Percentiles rank a stretch among this genome's conserved stretches.
Evolutionary conservation across 2,797 vertebrate species (phyloP).

Genomic region (Propithecus perrieri): DNA sequence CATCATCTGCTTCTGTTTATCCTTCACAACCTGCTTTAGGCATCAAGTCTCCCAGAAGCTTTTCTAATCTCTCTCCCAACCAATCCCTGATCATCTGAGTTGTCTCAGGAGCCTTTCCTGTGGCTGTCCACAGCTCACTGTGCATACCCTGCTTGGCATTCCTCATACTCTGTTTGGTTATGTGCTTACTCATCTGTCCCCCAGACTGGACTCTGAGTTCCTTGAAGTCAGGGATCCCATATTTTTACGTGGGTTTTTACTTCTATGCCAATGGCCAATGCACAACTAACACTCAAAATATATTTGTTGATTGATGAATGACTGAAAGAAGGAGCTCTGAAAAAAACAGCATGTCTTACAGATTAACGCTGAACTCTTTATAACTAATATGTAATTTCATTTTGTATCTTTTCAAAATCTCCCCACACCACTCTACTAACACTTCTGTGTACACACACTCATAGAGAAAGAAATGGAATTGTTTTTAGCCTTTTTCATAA

Average conservation of each 20-base stretch:
- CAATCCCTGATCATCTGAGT: neutral
- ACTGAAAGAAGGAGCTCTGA: neutral
- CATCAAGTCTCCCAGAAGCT: neutral
- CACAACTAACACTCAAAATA: neutral
- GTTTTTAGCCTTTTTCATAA: neutral
- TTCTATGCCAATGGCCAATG: neutral
- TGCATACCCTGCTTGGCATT: neutral
- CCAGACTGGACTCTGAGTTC: neutral
- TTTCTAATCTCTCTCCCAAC: neutral
- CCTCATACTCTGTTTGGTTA: neutral
- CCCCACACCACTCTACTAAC: neutral
- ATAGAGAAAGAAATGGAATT: neutral
- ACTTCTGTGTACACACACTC: neutral
- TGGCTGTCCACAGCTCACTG: neutral
- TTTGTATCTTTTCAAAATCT: neutral
- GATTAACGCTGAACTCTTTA: neutral
- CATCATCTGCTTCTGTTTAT: neutral
- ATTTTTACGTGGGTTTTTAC: neutral
- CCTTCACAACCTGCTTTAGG: neutral
- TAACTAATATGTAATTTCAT: neutral
- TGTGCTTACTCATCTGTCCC: neutral
- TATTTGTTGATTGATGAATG: neutral
- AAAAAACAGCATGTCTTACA: neutral
- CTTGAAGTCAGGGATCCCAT: neutral
- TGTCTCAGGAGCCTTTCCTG: neutral